Evolutionary conservation across 1,140 invertebrate species (phyloP).

Genomic region (Macrostomum lignano): DNA sequence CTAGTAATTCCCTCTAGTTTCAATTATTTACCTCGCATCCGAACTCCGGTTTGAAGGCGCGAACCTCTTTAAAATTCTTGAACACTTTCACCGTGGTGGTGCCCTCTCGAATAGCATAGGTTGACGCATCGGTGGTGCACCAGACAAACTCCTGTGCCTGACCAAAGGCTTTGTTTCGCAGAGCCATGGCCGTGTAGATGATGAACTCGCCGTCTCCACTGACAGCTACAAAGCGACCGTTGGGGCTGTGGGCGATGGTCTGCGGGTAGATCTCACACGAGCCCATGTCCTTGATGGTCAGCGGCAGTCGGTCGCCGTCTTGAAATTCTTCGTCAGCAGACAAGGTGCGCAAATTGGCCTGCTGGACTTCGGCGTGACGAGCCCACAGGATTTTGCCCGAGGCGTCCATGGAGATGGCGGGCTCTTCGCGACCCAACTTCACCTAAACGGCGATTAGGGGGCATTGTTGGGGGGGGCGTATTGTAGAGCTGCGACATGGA

Average conservation of each 20-base stretch:
- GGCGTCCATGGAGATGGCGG: constrained; percentile 92
- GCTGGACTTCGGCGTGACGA: constrained; percentile 82
- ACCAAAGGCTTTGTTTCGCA: constrained; percentile 91
- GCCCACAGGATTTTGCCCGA: constrained; percentile 96
- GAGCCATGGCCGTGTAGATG: constrained; percentile 92
- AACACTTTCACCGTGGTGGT: constrained; percentile 62
- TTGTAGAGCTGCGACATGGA: no score
- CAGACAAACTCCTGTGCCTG: constrained; percentile 94
- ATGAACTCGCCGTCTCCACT: constrained; percentile 99
- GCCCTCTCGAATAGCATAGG: constrained; percentile 65
- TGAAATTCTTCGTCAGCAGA: no score
- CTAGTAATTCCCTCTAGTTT: no score
- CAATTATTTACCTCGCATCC: no score
- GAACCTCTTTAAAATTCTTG: constrained; percentile 91
- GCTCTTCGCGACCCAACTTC: constrained; percentile 70
- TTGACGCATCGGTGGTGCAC: constrained; percentile 65
- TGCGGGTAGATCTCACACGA: constrained; percentile 97
- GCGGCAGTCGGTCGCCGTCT: constrained; percentile 64
- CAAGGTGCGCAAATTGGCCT: no score
- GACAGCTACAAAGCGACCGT: constrained; percentile 89
- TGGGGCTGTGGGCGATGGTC: constrained; percentile 86
- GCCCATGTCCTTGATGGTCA: constrained; percentile 91
- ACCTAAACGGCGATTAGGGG: no score
- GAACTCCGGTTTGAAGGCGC: constrained; percentile 73
- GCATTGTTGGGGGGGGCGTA: no score